Percentiles rank a stretch among this genome's conserved stretches.
phyloP scores from a whole-genome alignment of 92 coral and sea anemone species.

The Porites lobata region DNA sequence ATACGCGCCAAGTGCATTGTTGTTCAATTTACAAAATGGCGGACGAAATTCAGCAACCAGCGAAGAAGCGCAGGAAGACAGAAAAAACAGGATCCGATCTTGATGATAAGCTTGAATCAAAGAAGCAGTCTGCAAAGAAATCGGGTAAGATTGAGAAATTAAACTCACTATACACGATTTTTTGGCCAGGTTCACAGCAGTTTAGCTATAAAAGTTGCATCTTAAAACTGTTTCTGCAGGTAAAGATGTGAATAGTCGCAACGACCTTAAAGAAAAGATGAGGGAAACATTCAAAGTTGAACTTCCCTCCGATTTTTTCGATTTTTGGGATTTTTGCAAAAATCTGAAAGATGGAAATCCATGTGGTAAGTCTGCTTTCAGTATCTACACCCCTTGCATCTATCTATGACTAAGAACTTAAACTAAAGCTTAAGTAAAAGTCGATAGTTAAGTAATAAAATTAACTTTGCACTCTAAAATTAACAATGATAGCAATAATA shows the following conservation, averaged over 20 bases:
- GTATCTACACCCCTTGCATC: background rate
- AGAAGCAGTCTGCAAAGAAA: background rate
- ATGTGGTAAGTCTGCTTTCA: conserved; percentile 56
- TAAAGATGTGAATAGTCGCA: background rate
- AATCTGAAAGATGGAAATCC: conserved; percentile 70
- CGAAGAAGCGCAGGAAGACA: conserved; percentile 37
- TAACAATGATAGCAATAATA: no score
- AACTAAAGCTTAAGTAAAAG: no score
- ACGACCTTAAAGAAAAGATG: conserved; percentile 51
- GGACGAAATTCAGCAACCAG: conserved; percentile 27
- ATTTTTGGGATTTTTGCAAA: conserved; percentile 91
- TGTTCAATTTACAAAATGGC: conserved; percentile 34
- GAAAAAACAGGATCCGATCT: background rate
- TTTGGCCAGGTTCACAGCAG: background rate
- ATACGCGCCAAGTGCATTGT: conserved; percentile 15
- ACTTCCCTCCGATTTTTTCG: conserved; percentile 95
- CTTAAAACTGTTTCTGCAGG: background rate
- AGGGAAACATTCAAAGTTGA: conserved; percentile 82
- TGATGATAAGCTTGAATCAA: background rate
- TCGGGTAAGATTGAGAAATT: conserved; percentile 5
- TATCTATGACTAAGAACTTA: background rate
- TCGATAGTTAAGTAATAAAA: background rate
- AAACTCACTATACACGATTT: background rate
- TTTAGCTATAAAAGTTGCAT: background rate
- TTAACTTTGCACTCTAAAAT: no score